Evolutionary conservation across 2,888 invertebrate genomes (phyloP), one percentile per base, ranked within the genome.

Genomic region (Thymelicus lineola): DNA sequence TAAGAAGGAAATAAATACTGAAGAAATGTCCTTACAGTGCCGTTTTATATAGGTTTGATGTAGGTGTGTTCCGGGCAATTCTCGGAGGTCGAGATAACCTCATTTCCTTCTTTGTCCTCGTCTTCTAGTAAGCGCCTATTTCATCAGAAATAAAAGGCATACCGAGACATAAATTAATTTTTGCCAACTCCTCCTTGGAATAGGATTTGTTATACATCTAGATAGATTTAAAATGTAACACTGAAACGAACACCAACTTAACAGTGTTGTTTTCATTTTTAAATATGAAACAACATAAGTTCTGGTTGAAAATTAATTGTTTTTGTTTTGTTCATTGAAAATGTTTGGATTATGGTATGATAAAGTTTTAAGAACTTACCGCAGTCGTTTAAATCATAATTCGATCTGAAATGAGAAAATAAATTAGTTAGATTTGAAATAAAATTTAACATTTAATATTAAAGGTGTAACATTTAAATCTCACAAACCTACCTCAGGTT

Each of bases 321-420:
- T 7, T 38, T 38, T 7, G 38, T 42, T 12, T 42, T 42, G 10
- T 10, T 10, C 10, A 9, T 2, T 15, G 7, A 50, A 6, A 50
- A 6, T 48, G n/a, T 48, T 48, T 1, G 1, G n/a, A 12, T 15
- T 48, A 12, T n/a, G 28, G 28, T 20, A 28, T n/a, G n/a, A 35
- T 42, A 36, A n/a, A 48, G 28, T 35, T 62, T 35, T 15, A 38
- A 17, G 59, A 63, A 77, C 80, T 79, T 63, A 80, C 83, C 81
- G 75, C 64, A 75, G 69, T 72, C 73, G 68, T 77, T 85, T 82
- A 85, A 82, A 84, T 81, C 84, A 85, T 85, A 77, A 74, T 80
- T 75, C 75, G 61, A 80, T 78, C 84, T 83, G 83, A 70, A 84
- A 84, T 15, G 74, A 77, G 70, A 73, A 72, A 76, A 72, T 66